Evolutionary conservation across 2,888 invertebrate genomes (phyloP), one percentile per base, ranked within the genome.

Genomic region (Melinopterus prodromus): DNA sequence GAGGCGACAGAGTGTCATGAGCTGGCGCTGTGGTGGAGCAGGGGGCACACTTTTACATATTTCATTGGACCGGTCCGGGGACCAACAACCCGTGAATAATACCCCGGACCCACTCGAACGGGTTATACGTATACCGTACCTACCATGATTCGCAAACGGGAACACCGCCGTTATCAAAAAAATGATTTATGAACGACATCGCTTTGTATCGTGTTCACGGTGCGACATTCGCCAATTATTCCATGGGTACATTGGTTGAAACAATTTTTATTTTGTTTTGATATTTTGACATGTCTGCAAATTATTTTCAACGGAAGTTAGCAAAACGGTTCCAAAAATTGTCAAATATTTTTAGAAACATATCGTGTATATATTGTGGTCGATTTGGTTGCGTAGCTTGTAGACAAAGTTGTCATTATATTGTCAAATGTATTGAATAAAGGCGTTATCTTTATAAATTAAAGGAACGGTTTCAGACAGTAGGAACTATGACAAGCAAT

Each of bases 41-140:
- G 81, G 80, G 82, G 81, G 80, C 80, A 78, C 70, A 81, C 79
- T 81, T 83, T 82, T 83, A 81, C 83, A 83, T 82, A 83, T 82
- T 83, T 83, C 80, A 83, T 83, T 83, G 82, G 80, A 82, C 80
- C 80, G 81, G 81, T 82, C 80, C 81, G 53, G 53, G 53, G 53
- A 53, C 53, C 53, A 82, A 81, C 81, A 81, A 81, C 83, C 78
- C 71, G 81, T 81, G 80, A 82, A 81, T 81, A 81, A 79, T 80
- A 78, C 76, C 53, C 53, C 12, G 53, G 53, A 53, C 53, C 53
- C 53, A 53, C 53, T 53, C 77, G 75, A 80, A 77, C 72, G 72
- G 72, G 72, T 36, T 72, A 72, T 72, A 53, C 53, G 12, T 53
- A 53, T 53, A 69, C 77, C 16, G 38, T 15, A 38, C 35, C 38